Base-by-base conservation (phyloP, 2,888 invertebrate species). In the Axea sp. region DNA sequence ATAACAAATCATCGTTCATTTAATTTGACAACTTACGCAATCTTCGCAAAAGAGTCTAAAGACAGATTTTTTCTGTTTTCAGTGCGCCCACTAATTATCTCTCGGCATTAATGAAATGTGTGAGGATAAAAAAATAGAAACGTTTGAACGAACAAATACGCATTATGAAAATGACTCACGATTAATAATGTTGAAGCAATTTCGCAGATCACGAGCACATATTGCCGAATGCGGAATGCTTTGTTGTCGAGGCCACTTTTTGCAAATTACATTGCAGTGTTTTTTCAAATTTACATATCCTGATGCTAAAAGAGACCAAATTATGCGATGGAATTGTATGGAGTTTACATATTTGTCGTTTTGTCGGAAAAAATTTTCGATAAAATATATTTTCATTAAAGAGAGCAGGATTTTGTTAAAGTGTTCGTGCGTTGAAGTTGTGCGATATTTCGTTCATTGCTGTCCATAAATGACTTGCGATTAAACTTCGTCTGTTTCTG, bases 261-360 rank as follows among this genome's bases (percentile, higher is more conserved):
- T 71, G 51, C 71, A 64, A 71, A 71, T 71, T 47, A 62, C 62
- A n/a, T 55, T 60, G 51, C 60, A 37, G 51, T 53, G 6, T 55
- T 55, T 15, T 14, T 14, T 57, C 26, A n/a, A n/a, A 71, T 71
- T 71, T 57, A 49, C 62, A 64, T 71, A 65, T 15, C 2, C 14
- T 15, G 19, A 28, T 12, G 47, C 51, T 19, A 39, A 62, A 49
- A 49, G n/a, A 47, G 62, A 39, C 19, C 11, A 22, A 47, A 55
- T 71, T 49, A 55, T 64, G 55, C 64, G 14, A 49, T 28, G 19
- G 19, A 17, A 37, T 59, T 22, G 49, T 31, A 39, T 60, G 53
- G 12, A 26, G 9, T 43, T 47, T 9, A 55, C 30, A 43, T 6
- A 6, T 30, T 31, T 55, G 3, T 9, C 2, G 15, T 37, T 28